A percentile compares a stretch with the other conserved stretches of the same genome.
phyloP scores from a whole-genome alignment of 1,140 invertebrate species.

The Macrotrachela quadricornifera region DNA sequence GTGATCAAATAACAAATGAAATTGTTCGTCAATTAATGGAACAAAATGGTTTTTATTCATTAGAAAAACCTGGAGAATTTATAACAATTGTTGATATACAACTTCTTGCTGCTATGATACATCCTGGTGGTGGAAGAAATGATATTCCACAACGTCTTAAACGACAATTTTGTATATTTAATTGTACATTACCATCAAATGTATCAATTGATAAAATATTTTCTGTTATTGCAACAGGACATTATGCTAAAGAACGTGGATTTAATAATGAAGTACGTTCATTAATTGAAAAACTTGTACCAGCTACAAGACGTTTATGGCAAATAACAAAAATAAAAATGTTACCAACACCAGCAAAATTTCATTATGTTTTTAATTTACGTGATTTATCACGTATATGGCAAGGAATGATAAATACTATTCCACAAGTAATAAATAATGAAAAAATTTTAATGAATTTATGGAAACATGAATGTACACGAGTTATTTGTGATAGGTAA shows the following conservation, averaged over 20 bases:
- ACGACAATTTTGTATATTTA: conserved; percentile 79
- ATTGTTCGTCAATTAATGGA: conserved; percentile 86
- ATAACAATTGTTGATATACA: conserved; percentile 69
- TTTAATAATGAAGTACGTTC: conserved; percentile 18
- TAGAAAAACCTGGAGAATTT: conserved; percentile 90
- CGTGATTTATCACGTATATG: conserved; percentile 30
- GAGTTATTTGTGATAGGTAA: conserved; percentile 30
- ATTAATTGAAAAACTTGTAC: conserved; percentile 21
- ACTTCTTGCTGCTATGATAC: conserved; percentile 79
- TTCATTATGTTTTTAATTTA: conserved; percentile 33
- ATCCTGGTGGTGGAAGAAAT: conserved; percentile 77
- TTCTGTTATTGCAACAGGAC: conserved; percentile 32
- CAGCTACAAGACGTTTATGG: conserved; percentile 28
- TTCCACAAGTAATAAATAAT: conserved; percentile 14
- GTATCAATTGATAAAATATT: conserved; percentile 70
- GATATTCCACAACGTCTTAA: conserved; percentile 82
- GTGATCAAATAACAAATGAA: conserved; percentile 81
- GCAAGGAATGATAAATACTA: conserved; percentile 30
- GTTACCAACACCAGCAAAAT: conserved; percentile 32
- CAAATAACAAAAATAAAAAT: conserved; percentile 31
- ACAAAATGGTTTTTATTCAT: conserved; percentile 81
- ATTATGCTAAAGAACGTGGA: conserved; percentile 24
- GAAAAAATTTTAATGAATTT: conserved; percentile 19
- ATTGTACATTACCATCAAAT: conserved; percentile 67
- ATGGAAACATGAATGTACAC: conserved; percentile 30